Evolutionary conservation across 30 jellyfish, hydroid and myxozoan genomes (phyloP), one percentile per base, ranked within the genome.

Genomic region (Euphysa ruthae): DNA sequence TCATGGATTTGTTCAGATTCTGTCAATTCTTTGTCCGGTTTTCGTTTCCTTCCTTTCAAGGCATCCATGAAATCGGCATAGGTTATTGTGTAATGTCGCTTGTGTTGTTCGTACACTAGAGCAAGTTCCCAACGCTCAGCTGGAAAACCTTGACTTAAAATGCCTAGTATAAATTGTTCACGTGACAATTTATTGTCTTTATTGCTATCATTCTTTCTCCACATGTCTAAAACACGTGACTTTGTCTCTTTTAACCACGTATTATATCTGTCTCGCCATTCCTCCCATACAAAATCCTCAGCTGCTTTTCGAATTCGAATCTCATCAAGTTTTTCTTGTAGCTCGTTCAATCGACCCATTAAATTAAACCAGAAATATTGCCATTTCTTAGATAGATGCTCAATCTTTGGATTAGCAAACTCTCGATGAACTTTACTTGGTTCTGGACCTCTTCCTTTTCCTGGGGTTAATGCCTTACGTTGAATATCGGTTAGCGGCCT

Each of bases 51-150:
- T 74, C 90, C 89, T 55, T 79, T 87, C 73, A 87, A 57, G 25
- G 93, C 90, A 49, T 87, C 93, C 52, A 87, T 83, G 72, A 79
- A 87, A 21, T 79, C 94, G 44, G 79, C 82, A 70, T 87, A 87
- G 43, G 83, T 58, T 49, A 87, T 74, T 43, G 66, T 57, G 18
- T 73, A 32, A 58, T 60, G 74, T 4, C 81, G 66, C 46, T 79
- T 82, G 2, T 69, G 61, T 82, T 63, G 85, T 21, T 79, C 79
- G 65, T 65, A 79, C 12, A 87, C 97, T 46, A 87, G 62, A 44
- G 71, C 97, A 19, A 87, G 44, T 58, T 87, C 97, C 97, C 97
- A 87, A 31, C 97, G 56, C 63, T 87, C 97, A 1, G 94, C 71
- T 23, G 79, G 78, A 54, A 64, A 87, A 28, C 93, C 74, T 35